A percentile compares a stretch with the other conserved stretches of the same genome.
These are phyloP conservation scores for Asarcornis scutulata DNA, from an alignment of 2,113 vertebrate genomes.

Conservation along the genomic window DNA sequence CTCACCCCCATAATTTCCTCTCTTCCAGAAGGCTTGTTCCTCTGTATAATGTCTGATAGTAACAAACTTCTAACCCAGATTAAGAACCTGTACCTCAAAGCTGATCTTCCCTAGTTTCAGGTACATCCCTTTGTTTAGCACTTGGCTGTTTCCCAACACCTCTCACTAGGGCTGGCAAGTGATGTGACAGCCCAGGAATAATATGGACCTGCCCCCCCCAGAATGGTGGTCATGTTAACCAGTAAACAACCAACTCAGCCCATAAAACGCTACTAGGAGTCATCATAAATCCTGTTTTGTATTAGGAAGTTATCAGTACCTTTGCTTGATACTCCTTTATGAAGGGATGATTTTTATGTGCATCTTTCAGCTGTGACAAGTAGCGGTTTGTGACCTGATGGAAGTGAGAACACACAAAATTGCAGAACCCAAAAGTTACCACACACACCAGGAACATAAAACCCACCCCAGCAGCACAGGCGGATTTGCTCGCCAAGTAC, in stretches of 20 bases:
- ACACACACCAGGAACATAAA: rapidly evolving
- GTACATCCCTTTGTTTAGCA: no score
- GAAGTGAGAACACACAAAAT: rapidly evolving
- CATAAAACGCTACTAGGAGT: rapidly evolving
- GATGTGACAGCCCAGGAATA: rapidly evolving
- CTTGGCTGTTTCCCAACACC: not conserved
- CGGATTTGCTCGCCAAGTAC: rapidly evolving
- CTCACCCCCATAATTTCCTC: no score
- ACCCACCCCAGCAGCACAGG: rapidly evolving
- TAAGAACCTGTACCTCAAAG: rapidly evolving
- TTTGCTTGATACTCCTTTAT: conserved; percentile 93
- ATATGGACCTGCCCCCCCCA: rapidly evolving
- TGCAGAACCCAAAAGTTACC: not conserved
- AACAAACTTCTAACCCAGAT: not conserved
- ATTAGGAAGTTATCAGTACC: conserved; percentile 67
- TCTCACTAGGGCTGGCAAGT: not conserved
- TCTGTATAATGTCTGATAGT: not conserved
- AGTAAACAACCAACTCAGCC: rapidly evolving
- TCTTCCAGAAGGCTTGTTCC: not conserved
- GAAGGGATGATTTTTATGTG: conserved; percentile 90
- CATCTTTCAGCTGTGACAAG: conserved; percentile 94
- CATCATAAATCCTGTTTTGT: rapidly evolving
- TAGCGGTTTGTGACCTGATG: conserved; percentile 91
- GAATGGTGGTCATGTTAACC: rapidly evolving
- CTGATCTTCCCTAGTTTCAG: no score